Evolutionary conservation across 2,888 invertebrate species (phyloP).

Genomic region (Amphipyra tragopoginis): DNA sequence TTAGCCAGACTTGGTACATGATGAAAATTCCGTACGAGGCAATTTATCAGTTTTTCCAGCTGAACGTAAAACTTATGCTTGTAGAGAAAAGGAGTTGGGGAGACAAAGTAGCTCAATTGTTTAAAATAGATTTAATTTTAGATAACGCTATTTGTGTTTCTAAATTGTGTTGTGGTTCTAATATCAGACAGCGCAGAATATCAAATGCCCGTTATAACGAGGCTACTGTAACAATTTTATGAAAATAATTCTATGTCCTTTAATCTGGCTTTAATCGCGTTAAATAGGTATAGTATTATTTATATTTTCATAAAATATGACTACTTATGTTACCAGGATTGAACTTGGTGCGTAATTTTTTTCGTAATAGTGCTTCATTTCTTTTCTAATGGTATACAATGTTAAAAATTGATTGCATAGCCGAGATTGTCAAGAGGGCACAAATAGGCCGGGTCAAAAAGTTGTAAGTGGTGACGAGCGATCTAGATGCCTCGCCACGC

Average conservation of each 20-base stretch:
- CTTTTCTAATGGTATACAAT: background rate
- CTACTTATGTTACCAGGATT: too few species aligned
- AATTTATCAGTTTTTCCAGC: constrained; percentile 5
- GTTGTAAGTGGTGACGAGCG: constrained; percentile 69
- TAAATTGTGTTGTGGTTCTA: constrained; percentile 8
- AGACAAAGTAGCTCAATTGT: background rate
- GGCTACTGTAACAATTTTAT: background rate
- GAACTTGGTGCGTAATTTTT: too few species aligned
- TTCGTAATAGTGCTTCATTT: too few species aligned
- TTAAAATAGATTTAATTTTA: constrained; percentile 8
- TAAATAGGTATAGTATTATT: too few species aligned
- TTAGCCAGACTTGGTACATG: constrained; percentile 45
- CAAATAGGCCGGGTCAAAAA: constrained; percentile 71
- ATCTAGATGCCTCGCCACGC: constrained; percentile 68
- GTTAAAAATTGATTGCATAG: constrained; percentile 49
- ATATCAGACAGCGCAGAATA: constrained; percentile 2
- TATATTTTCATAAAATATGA: too few species aligned
- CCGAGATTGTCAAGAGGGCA: constrained; percentile 52
- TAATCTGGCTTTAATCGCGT: too few species aligned
- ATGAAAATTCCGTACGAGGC: constrained; percentile 52
- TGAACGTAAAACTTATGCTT: background rate
- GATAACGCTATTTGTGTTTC: constrained; percentile 25
- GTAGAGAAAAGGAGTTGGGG: background rate
- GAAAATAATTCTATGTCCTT: too few species aligned
- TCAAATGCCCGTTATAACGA: background rate